Evolutionary conservation across 2,113 vertebrate species (phyloP).

Genomic region (Megaleporinus macrocephalus): DNA sequence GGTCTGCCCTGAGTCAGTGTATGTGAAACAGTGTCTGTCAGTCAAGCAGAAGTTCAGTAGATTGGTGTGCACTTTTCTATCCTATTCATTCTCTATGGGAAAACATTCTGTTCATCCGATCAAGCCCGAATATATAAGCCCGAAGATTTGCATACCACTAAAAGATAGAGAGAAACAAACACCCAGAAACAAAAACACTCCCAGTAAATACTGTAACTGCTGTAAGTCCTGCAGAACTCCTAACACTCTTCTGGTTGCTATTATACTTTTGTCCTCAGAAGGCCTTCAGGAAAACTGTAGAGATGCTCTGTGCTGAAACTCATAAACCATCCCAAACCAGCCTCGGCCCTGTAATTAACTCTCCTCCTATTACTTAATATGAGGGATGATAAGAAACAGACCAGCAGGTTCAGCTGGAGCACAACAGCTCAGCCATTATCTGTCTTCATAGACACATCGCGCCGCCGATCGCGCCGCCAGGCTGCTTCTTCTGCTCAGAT

Average conservation of each 20-base stretch:
- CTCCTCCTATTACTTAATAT: not conserved
- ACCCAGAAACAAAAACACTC: no score
- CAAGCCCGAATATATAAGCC: no score
- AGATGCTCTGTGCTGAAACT: conserved; percentile 10
- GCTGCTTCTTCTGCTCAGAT: not conserved
- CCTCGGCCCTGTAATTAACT: not conserved
- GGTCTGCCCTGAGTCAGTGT: no score
- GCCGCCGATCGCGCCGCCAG: not conserved
- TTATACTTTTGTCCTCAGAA: not conserved
- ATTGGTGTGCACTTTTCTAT: no score
- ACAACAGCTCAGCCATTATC: conserved; percentile 2
- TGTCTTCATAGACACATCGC: not conserved
- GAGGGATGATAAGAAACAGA: not conserved
- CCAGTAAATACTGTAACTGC: no score
- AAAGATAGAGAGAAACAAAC: no score
- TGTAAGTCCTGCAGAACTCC: not conserved
- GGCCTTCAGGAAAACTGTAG: not conserved
- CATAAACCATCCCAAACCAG: conserved; percentile 26
- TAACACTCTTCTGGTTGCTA: not conserved
- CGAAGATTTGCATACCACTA: no score
- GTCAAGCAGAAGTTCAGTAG: no score
- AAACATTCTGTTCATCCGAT: no score
- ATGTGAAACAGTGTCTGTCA: no score
- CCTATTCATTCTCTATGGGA: no score
- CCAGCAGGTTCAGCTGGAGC: not conserved